Evolutionary conservation across 1,140 invertebrate species (phyloP), one percentile per base, ranked within the genome.

Genomic region (Schlechtendalia chinensis): DNA sequence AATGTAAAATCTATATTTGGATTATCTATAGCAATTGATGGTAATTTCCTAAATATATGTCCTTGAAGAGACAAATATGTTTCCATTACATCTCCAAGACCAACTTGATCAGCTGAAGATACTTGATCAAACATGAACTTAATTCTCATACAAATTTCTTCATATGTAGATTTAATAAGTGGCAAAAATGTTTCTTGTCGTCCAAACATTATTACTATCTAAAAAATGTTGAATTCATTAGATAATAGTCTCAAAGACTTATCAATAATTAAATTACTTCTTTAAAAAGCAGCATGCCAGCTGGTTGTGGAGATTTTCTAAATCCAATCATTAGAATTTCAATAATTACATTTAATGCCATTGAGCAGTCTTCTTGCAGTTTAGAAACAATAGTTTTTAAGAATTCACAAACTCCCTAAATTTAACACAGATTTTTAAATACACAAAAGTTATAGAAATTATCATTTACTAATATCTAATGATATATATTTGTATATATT

Each of bases 271-370:
- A 11, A 27, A 27, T 63, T 79, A 79, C 75, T 79, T 79, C 75
- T 79, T 79, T 79, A 27, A 79, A 79, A n/a, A 79, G 58, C 24
- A 79, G 11, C 14, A 79, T 63, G n/a, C 75, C 75, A 27, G 75
- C 39, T 29, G 75, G 39, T 79, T 79, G 75, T 32, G 75, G 75
- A 1, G 58, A 79, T 61, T 79, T 79, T 47, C 56, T 39, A 61
- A 79, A 79, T 59, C 75, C 75, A 79, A 59, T 61, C 56, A 79
- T 59, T 10, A 79, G 58, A 79, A 79, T 79, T 61, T 79, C 75
- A 47, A 79, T 79, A 47, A 79, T 50, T 45, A 79, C 19, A 32
- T 29, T 79, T 47, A 63, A 50, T 19, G 58, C 45, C 4, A 50
- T 17, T 11, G 24, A 63, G 29, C 75, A 63, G 16, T 79, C 39